Percentiles rank a stretch among this genome's conserved stretches.
phyloP scores from a whole-genome alignment of 1,140 invertebrate species.

The Drosophila punjabiensis region DNA sequence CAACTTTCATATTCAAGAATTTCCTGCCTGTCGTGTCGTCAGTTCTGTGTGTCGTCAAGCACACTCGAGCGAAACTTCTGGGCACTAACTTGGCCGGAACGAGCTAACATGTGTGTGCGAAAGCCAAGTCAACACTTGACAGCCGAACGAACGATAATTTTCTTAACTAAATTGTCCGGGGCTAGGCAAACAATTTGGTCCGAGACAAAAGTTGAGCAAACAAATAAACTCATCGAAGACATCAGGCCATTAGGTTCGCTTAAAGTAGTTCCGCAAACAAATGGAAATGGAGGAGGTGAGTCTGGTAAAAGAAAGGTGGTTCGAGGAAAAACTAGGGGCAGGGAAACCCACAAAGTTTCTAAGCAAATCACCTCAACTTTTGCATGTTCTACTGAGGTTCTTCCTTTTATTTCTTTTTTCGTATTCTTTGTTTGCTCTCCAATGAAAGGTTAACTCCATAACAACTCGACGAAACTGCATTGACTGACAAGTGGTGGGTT shows the following conservation, averaged over 20 bases:
- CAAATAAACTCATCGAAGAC: conserved; percentile 73
- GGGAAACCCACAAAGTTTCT: conserved; percentile 32
- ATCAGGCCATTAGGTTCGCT: conserved; percentile 68
- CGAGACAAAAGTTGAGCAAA: conserved; percentile 59
- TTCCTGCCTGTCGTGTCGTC: conserved; percentile 22
- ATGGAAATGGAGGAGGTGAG: conserved; percentile 19
- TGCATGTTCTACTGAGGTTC: conserved; percentile 22
- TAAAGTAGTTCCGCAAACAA: conserved; percentile 50
- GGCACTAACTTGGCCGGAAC: conserved; percentile 15
- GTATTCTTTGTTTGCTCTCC: conserved; percentile 20
- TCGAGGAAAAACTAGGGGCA: background rate
- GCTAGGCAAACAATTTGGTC: conserved; percentile 57
- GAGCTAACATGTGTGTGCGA: conserved; percentile 7
- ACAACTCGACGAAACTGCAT: conserved; percentile 49
- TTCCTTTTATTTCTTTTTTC: background rate
- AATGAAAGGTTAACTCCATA: conserved; percentile 58
- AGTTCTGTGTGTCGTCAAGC: conserved; percentile 27
- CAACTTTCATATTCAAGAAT: conserved; percentile 44
- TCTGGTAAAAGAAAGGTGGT: conserved; percentile 11
- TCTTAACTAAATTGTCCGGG: conserved; percentile 76
- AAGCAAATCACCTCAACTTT: conserved; percentile 39
- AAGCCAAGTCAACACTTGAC: conserved; percentile 55
- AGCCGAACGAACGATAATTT: conserved; percentile 74
- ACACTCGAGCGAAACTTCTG: conserved; percentile 32
- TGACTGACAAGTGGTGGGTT: conserved; percentile 75